Conservation (phyloP, 2,113 vertebrate genomes). For the Silurus asotus region DNA sequence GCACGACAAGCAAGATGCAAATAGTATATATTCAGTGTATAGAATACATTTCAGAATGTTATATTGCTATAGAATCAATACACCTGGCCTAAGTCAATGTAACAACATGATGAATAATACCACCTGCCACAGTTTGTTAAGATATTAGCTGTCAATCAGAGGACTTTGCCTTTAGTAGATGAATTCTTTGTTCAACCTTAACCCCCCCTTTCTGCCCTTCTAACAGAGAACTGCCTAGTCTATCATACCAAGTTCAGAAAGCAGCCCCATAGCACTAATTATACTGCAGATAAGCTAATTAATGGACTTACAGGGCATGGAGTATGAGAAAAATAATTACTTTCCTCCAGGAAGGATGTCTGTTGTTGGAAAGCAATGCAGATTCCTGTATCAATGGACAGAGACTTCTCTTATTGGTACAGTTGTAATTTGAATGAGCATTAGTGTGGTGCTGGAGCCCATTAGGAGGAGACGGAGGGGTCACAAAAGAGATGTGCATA, state of each 20-base stretch:
- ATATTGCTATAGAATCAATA: neutral
- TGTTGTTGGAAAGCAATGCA: slow-evolving; percentile 63
- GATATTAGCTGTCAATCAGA: slow-evolving; percentile 36
- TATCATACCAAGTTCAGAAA: slow-evolving; percentile 63
- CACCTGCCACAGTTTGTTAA: slow-evolving; percentile 33
- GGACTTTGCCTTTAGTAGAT: slow-evolving; percentile 38
- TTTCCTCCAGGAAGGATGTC: slow-evolving; percentile 71
- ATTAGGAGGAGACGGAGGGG: slow-evolving; percentile 48
- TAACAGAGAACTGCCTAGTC: slow-evolving; percentile 65
- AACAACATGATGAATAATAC: slow-evolving; percentile 30
- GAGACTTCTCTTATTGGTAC: slow-evolving; percentile 63
- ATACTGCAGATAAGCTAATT: slow-evolving; percentile 75
- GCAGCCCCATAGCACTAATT: slow-evolving; percentile 73
- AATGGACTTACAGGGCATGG: slow-evolving; percentile 69
- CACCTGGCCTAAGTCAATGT: neutral
- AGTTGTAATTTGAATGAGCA: slow-evolving; percentile 69
- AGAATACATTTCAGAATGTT: neutral
- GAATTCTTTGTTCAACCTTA: slow-evolving; percentile 8
- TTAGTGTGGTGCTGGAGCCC: slow-evolving; percentile 50
- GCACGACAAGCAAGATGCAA: neutral
- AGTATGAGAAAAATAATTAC: slow-evolving; percentile 72
- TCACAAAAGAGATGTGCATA: slow-evolving; percentile 49
- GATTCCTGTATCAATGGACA: slow-evolving; percentile 72
- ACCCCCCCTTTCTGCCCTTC: slow-evolving; percentile 46
- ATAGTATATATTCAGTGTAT: neutral